Evolutionary conservation across 1,140 invertebrate genomes (phyloP).

Genomic region (Ips typographus): DNA sequence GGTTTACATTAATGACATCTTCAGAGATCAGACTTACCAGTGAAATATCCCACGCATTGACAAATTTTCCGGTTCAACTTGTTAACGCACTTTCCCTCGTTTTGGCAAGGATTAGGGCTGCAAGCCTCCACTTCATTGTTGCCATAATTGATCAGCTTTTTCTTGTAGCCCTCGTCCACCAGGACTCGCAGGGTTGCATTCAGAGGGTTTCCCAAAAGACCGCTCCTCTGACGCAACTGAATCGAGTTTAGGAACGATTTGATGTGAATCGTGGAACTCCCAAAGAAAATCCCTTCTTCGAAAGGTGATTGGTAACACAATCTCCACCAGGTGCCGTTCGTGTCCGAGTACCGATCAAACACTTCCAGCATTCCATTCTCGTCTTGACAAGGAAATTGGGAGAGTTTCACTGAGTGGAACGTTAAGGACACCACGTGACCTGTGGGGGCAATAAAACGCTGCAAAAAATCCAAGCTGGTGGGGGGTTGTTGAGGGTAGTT

Average conservation of each 20-base stretch:
- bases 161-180: conserved; percentile 60
- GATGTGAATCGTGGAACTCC: conserved; percentile 57
- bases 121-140: conserved; percentile 64
- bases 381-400: conserved; percentile 50
- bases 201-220: conserved; percentile 53
- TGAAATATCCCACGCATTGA: conserved; percentile 64
- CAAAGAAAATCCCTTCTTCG: conserved; percentile 43
- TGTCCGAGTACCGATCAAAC: conserved; percentile 65
- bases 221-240: conserved; percentile 57
- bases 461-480: conserved; percentile 55
- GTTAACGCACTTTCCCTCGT: conserved; percentile 64
- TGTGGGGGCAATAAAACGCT: conserved; percentile 59
- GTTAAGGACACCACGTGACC: conserved; percentile 60
- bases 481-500: conserved; percentile 60
- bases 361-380: conserved; percentile 58
- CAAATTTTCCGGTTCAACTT: conserved; percentile 58
- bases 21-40: conserved; percentile 51
- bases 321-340: conserved; percentile 65
- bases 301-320: conserved; percentile 56
- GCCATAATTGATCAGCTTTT: conserved; percentile 59
- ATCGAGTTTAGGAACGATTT: conserved; percentile 65
- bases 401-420: conserved; percentile 53
- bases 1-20: neutral
- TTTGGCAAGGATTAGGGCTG: conserved; percentile 67
- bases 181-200: conserved; percentile 56